A percentile compares a stretch with the other conserved stretches of the same genome.
Evolutionary conservation across 2,888 invertebrate species (phyloP).

Genomic region (Notodonta ziczac): DNA sequence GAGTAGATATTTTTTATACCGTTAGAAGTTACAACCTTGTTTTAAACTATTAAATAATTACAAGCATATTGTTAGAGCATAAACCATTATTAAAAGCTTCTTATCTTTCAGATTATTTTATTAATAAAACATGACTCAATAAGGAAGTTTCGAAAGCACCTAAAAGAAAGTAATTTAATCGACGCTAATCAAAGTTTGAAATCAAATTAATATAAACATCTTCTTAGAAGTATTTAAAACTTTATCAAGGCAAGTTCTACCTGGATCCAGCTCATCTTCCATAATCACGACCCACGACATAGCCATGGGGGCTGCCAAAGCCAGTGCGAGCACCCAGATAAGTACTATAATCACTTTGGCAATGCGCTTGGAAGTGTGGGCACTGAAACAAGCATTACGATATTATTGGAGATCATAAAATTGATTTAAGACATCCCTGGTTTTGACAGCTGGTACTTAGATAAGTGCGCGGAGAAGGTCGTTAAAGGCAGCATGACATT

Average conservation of each 20-base stretch:
- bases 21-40: too few relatives aligned
- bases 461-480: background rate
- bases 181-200: too few relatives aligned
- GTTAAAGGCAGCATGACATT: background rate
- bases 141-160: too few relatives aligned
- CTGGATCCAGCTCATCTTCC: constrained; percentile 73
- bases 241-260: constrained; percentile 43
- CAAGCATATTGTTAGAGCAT: too few relatives aligned
- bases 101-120: too few relatives aligned
- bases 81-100: too few relatives aligned
- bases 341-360: constrained; percentile 89
- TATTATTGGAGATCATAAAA: constrained; percentile 4
- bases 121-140: too few relatives aligned
- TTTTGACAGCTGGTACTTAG: background rate
- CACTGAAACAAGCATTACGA: constrained; percentile 79
- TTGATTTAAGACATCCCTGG: background rate
- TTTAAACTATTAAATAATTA: too few relatives aligned
- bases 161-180: too few relatives aligned
- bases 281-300: constrained; percentile 85
- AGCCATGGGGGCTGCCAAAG: constrained; percentile 89
- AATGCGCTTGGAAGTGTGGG: constrained; percentile 88
- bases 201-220: too few relatives aligned
- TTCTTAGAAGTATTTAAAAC: too few relatives aligned
- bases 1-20: background rate
- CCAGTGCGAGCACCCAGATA: constrained; percentile 89